Evolutionary conservation across 2,113 vertebrate genomes (phyloP), one percentile per base, ranked within the genome.

Genomic region (Colius striatus): DNA sequence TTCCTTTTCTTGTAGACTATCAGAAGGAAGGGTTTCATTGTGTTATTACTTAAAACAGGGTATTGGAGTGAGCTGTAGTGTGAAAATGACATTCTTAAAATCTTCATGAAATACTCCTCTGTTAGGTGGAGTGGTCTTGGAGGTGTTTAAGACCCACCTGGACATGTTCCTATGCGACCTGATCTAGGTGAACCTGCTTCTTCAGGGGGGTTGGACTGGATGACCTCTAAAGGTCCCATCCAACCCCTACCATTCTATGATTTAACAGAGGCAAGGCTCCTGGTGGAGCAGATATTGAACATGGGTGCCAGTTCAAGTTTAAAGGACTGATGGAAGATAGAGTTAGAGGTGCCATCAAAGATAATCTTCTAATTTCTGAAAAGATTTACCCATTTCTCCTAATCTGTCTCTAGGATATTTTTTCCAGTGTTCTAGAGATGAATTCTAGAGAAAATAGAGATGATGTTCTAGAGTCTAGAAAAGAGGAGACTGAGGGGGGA

Each of bases 51-150:
- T 41, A 41, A 41, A 41, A 41, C 38, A 41, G 38, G 17, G 1
- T 68, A 15, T 27, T 2, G 1, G 1, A 2, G 3, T 2, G 3
- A 75, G 36, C 1, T 70, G 19, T 26, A 67, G 43, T 27, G 2
- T 78, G 50, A 72, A 82, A 72, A 78, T 45, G 11, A 4, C 25
- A 13, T 36, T 36, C 22, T 78, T 50, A 47, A 80, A 73, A 50
- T 71, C 3, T 6, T 74, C 7, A 91, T 82, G 23, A 66, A 84
- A 50, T 81, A 22, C 6, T 48, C 62, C 51, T 66, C 68, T 71
- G 25, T 18, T 93, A 32, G 17, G 13, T 63, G 3, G 22, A 51
- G 25, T 7, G 19, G 9, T 70, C 73, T 73, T 73, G 60, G 67
- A 9, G 4, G 13, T 48, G 4, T 9, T n/a, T n/a, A n/a, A n/a